Base-by-base conservation (phyloP, 2,888 invertebrate genomes). In the Eupithecia inturbata region DNA sequence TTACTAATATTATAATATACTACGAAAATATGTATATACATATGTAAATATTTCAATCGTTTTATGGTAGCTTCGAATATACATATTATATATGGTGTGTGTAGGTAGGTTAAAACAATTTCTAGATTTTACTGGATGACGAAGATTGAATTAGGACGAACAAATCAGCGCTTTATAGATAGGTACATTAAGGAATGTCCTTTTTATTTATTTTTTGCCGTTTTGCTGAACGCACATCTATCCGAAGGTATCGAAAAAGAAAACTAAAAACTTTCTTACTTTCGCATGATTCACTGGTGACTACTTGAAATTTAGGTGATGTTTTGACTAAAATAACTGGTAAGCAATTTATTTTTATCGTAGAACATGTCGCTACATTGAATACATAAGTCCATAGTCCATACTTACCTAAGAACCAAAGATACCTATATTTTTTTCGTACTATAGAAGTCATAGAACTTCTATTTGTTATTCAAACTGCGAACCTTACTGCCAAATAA, bases 401-500 rank as follows among this genome's bases (percentile, higher is more conserved):
- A 14, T 69, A 33, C 10, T 31, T 31, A 31, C 10, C 4, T 31
- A 19, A 10, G 10, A 28, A 16, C 19, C 9, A 31, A 31, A 63
- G 39, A 2, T 66, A 64, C 12, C 10, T 10, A 39, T 5, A 14
- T 39, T 64, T 26, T 49, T 66, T 33, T 41, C n/a, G 66, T 66
- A 4, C 12, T 12, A 3, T 41, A 36, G 70, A 73, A 75, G 92
- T 93, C 93, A 89, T 90, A 87, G 93, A 92, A 93, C 92, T 84
- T 86, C 86, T 91, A 90, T 91, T 93, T 94, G 89, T 91, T 91
- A 93, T 93, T 92, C 93, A 89, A 79, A 79, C 82, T 83, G 83
- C 84, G 83, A 84, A 83, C 87, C 84, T n/a, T n/a, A 85, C 86
- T 89, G 92, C 93, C 93, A 93, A 93, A 93, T 92, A 91, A 88